Evolutionary conservation across 2,113 vertebrate genomes (phyloP).

Genomic region (Camelus bactrianus): DNA sequence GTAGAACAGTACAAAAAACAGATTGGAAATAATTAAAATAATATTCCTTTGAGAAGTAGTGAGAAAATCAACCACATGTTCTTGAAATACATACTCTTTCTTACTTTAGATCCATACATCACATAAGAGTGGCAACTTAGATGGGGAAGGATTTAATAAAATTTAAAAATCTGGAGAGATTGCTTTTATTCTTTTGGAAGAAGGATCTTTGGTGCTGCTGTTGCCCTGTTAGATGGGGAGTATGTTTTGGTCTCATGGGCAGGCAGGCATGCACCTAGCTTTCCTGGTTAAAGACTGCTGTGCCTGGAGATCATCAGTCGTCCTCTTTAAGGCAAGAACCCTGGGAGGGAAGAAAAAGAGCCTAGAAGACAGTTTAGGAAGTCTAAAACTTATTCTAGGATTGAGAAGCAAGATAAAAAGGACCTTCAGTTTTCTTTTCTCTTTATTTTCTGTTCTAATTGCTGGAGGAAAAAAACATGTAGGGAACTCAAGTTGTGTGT

Average conservation of each 20-base stretch:
- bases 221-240: neutral
- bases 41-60: neutral
- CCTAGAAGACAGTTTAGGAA: neutral
- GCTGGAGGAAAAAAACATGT: neutral
- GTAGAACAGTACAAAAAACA: neutral
- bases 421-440: neutral
- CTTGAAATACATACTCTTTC: neutral
- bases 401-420: neutral
- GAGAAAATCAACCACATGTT: neutral
- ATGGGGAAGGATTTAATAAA: neutral
- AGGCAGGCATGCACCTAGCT: rapidly evolving
- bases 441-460: neutral
- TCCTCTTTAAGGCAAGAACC: neutral
- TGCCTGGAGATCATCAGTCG: neutral
- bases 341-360: no score
- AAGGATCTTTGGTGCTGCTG: neutral
- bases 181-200: neutral
- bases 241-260: neutral
- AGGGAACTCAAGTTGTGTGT: neutral
- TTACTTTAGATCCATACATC: neutral
- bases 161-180: neutral
- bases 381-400: neutral
- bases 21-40: neutral
- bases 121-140: neutral
- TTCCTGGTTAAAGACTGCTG: neutral